A percentile compares a stretch with the other conserved stretches of the same genome.
Conservation (phyloP, 2,113 vertebrate genomes). For the Myotis yumanensis region DNA sequence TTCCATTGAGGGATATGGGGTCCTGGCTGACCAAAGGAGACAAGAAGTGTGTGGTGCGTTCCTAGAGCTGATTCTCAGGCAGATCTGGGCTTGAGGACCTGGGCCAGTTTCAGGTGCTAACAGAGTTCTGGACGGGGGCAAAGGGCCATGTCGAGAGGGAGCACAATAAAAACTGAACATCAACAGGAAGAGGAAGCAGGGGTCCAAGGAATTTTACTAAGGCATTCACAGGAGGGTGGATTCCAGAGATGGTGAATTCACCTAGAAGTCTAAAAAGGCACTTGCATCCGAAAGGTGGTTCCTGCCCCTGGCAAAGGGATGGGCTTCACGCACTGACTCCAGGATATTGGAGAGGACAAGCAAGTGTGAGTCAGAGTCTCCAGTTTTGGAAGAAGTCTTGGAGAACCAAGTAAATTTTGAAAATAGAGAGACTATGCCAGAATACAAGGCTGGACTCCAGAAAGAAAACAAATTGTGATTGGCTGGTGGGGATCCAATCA, state of each 20-base stretch:
- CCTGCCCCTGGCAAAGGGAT: neutral
- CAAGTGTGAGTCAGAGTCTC: neutral
- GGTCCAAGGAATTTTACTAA: neutral
- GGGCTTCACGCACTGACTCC: neutral
- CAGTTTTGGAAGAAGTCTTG: neutral
- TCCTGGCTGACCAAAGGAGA: neutral
- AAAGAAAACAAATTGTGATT: neutral
- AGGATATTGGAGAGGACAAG: neutral
- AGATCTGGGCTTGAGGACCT: neutral
- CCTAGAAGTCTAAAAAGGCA: neutral
- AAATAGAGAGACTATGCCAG: neutral
- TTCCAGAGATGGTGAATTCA: neutral
- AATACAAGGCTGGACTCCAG: neutral
- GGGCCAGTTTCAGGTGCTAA: neutral
- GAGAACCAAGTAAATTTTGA: neutral
- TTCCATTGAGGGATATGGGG: neutral
- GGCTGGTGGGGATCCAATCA: neutral
- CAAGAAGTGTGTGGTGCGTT: neutral
- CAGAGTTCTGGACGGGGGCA: neutral
- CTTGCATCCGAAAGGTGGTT: neutral
- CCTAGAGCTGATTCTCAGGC: neutral
- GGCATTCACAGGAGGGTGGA: neutral
- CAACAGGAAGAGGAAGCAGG: neutral
- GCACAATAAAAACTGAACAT: neutral
- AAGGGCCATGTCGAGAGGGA: neutral